Conservation (phyloP, 1,140 invertebrate genomes). For the Cephus cinctus region DNA sequence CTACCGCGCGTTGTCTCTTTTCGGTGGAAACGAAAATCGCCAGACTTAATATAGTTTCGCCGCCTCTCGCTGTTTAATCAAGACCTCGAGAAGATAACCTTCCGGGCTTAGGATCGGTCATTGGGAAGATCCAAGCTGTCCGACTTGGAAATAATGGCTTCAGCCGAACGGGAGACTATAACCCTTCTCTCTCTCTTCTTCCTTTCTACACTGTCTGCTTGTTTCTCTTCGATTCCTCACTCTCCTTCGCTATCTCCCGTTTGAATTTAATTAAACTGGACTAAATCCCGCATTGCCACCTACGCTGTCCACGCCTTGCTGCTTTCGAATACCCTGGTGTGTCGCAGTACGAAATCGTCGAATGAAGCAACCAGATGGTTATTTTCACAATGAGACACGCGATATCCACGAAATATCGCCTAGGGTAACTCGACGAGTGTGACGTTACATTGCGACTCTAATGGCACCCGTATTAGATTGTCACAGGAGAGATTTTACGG, state of each 20-base stretch:
- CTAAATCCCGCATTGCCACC: neutral
- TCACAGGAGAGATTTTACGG: neutral
- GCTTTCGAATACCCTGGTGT: too few species aligned
- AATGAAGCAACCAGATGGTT: neutral
- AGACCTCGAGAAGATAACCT: neutral
- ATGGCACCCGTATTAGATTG: too few species aligned
- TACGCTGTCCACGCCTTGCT: neutral
- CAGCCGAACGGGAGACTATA: neutral
- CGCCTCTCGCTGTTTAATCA: neutral
- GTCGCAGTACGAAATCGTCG: too few species aligned
- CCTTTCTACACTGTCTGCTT: too few species aligned
- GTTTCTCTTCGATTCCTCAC: too few species aligned
- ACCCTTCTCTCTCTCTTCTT: neutral
- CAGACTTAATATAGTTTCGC: too few species aligned
- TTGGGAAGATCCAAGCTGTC: neutral
- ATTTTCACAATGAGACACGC: neutral
- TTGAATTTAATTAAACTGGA: conserved; percentile 7
- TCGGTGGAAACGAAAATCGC: too few species aligned
- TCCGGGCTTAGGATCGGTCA: neutral
- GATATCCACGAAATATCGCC: too few species aligned
- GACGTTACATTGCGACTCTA: too few species aligned
- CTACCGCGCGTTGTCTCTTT: too few species aligned
- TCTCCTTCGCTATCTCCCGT: too few species aligned
- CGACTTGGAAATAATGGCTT: conserved; percentile 7
- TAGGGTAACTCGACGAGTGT: too few species aligned